These are phyloP conservation scores for Platorchestia sp. DNA, from an alignment of 1,140 invertebrate genomes.

Conservation along the genomic window DNA sequence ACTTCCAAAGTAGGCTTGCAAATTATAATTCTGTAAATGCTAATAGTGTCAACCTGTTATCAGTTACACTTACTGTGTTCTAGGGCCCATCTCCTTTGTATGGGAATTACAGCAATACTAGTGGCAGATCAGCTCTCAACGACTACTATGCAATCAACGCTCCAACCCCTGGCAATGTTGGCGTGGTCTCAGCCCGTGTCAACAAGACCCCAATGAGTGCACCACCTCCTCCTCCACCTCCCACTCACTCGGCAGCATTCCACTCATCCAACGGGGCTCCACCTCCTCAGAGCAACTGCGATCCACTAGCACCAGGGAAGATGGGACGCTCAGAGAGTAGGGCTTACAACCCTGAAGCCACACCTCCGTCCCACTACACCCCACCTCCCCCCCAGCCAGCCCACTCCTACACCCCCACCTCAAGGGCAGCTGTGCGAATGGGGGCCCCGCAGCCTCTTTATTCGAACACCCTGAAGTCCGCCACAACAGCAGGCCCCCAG, in stretches of 20 bases:
- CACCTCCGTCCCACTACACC: slow-evolving; percentile 43
- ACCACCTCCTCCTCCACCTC: neutral
- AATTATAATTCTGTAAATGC: too few species aligned
- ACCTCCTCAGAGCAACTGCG: slow-evolving; percentile 10
- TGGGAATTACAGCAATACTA: neutral
- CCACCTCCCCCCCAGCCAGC: slow-evolving; percentile 4
- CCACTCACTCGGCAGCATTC: neutral
- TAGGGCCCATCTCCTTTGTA: slow-evolving; percentile 12
- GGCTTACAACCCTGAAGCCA: slow-evolving; percentile 33
- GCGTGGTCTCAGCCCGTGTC: slow-evolving; percentile 12
- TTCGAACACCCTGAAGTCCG: neutral
- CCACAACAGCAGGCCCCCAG: neutral
- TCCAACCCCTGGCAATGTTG: neutral
- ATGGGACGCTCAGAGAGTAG: slow-evolving; percentile 12
- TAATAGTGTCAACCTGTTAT: neutral
- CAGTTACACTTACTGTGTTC: neutral
- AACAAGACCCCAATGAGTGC: neutral
- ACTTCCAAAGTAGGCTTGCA: too few species aligned
- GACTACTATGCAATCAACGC: slow-evolving; percentile 31
- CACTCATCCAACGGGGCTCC: neutral
- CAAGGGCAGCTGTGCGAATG: slow-evolving; percentile 16
- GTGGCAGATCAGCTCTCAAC: neutral
- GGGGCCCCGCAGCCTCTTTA: slow-evolving; percentile 51
- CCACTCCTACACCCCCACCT: slow-evolving; percentile 53
- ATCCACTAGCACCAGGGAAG: neutral